phyloP scores from a whole-genome alignment of 2,888 invertebrate species.

The Drosophila pseudotakahashii region DNA sequence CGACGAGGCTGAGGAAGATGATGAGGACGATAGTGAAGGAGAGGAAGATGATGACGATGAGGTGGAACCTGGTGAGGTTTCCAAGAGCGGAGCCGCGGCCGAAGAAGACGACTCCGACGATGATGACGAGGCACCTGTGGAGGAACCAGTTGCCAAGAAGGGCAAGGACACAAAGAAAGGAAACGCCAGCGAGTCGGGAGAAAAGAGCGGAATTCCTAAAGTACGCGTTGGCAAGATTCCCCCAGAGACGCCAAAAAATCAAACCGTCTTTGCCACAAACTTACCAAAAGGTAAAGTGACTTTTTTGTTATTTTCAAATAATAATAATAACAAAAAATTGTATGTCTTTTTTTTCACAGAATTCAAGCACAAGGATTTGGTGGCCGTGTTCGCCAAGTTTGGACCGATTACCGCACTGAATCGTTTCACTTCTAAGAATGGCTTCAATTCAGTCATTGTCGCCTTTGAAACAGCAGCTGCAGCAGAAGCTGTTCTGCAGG shows the following conservation, averaged over 20 bases:
- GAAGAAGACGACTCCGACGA: slow-evolving; percentile 36
- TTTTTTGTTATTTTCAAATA: background rate
- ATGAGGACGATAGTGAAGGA: slow-evolving; percentile 23
- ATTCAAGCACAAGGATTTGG: slow-evolving; percentile 59
- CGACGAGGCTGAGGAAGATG: slow-evolving; percentile 43
- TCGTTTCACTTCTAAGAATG: slow-evolving; percentile 43
- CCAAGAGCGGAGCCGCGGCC: slow-evolving; percentile 12
- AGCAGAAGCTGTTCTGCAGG: slow-evolving; percentile 63
- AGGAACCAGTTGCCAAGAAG: slow-evolving; percentile 59
- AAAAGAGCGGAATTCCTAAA: slow-evolving; percentile 61
- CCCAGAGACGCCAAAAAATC: slow-evolving; percentile 42
- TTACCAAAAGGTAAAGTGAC: slow-evolving; percentile 61
- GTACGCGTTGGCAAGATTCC: slow-evolving; percentile 49
- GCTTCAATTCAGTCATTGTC: slow-evolving; percentile 44
- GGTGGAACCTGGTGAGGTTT: slow-evolving; percentile 53
- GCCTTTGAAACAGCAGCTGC: slow-evolving; percentile 60
- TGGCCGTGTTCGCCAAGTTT: slow-evolving; percentile 70
- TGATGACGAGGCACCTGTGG: slow-evolving; percentile 66
- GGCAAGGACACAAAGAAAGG: background rate
- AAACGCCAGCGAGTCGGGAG: background rate
- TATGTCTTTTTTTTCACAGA: slow-evolving; percentile 40
- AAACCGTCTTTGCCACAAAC: slow-evolving; percentile 50
- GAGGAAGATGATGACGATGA: slow-evolving; percentile 46
- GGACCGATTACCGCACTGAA: slow-evolving; percentile 58
- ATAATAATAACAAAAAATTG: background rate